Evolutionary conservation across 2,888 invertebrate species (phyloP).

Genomic region (Unio pictorum): DNA sequence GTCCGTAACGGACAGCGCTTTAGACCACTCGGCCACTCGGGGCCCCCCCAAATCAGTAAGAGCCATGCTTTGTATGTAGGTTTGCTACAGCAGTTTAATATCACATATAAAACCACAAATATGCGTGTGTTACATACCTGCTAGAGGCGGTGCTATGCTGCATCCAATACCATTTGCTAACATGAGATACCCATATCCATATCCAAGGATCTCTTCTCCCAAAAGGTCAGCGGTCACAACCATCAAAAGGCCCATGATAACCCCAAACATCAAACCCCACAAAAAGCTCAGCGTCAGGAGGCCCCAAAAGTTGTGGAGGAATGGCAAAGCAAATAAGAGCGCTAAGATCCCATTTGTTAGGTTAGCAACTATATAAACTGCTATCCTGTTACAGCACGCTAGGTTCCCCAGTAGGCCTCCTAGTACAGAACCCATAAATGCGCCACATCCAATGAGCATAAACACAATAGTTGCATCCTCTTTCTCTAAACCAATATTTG

Average conservation of each 20-base stretch:
- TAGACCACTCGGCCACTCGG: too few species aligned
- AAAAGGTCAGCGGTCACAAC: conserved; percentile 57
- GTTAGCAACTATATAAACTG: conserved; percentile 46
- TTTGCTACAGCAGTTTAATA: too few species aligned
- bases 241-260: conserved; percentile 55
- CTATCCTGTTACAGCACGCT: conserved; percentile 36
- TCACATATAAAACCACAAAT: too few species aligned
- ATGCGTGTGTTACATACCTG: conserved; percentile 38
- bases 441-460: conserved; percentile 44
- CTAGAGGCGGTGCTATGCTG: conserved; percentile 51
- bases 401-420: conserved; percentile 58
- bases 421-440: conserved; percentile 52
- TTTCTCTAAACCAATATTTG: conserved; percentile 35
- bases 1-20: too few species aligned
- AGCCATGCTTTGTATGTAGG: too few species aligned
- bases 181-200: conserved; percentile 61
- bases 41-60: too few species aligned
- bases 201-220: conserved; percentile 46
- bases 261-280: conserved; percentile 53
- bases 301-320: conserved; percentile 25
- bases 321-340: conserved; percentile 27
- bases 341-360: conserved; percentile 39
- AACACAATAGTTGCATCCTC: conserved; percentile 43
- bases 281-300: conserved; percentile 18
- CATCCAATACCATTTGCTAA: conserved; percentile 60